Conservation (phyloP, 2,797 vertebrate genomes). For the Vipera latastei region DNA sequence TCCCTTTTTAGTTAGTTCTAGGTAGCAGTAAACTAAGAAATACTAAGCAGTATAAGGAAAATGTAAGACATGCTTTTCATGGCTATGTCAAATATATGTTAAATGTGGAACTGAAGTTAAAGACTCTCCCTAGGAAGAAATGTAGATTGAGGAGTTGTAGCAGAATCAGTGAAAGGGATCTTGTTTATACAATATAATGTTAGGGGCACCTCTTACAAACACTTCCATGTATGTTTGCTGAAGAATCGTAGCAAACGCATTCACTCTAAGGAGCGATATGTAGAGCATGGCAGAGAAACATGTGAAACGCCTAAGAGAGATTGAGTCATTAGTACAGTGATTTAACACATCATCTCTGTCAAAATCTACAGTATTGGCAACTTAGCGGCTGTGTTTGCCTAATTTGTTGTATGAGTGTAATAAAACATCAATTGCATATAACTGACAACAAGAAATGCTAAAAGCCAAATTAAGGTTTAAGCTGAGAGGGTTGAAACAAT, state of each 20-base stretch:
- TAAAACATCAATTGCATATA: not conserved
- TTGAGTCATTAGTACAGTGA: not conserved
- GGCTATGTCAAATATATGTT: not conserved
- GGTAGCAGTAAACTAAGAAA: not conserved
- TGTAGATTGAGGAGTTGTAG: not conserved
- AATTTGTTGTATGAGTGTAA: not conserved
- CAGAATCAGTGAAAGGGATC: not conserved
- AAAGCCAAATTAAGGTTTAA: not conserved
- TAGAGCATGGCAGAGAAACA: not conserved
- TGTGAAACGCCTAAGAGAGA: not conserved
- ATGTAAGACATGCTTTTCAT: not conserved
- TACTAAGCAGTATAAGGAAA: not conserved
- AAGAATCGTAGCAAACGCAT: not conserved
- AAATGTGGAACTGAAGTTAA: not conserved
- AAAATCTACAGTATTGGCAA: not conserved
- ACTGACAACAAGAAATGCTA: not conserved
- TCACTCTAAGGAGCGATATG: not conserved
- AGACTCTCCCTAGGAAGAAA: not conserved
- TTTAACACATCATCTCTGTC: not conserved
- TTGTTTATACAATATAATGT: not conserved
- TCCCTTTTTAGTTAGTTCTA: not conserved
- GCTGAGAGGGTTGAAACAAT: not conserved
- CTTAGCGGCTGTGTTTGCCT: not conserved
- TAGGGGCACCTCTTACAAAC: not conserved
- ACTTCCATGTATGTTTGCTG: not conserved